These are phyloP conservation scores for Pachyrhynchus sulphureomaculatus DNA, from an alignment of 1,140 invertebrate genomes.

Conservation along the genomic window DNA sequence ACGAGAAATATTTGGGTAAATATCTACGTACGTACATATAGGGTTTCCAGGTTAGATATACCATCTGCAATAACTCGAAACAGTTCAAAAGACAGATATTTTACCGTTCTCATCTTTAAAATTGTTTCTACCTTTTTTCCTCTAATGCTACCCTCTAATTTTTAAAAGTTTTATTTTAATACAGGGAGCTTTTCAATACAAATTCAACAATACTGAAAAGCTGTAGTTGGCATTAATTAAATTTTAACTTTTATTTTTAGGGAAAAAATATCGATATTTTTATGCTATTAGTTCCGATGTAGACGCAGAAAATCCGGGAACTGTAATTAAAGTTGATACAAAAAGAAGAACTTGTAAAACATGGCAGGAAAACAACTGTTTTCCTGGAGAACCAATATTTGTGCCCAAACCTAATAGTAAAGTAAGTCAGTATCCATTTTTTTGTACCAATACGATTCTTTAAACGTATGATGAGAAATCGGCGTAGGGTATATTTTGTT, in stretches of 20 bases:
- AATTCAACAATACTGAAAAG: too few relatives aligned
- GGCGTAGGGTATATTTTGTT: too few relatives aligned
- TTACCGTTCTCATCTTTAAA: too few relatives aligned
- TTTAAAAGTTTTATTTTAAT: background rate
- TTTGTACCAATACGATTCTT: too few relatives aligned
- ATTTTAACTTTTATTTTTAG: conserved; percentile 50
- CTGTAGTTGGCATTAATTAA: too few relatives aligned
- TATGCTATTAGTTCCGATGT: conserved; percentile 88
- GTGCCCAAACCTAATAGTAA: conserved; percentile 67
- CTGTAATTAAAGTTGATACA: conserved; percentile 76
- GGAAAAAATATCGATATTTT: conserved; percentile 76
- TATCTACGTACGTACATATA: background rate
- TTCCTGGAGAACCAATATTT: conserved; percentile 87
- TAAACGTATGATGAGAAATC: too few relatives aligned
- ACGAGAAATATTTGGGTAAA: conserved; percentile 64
- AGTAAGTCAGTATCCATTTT: too few relatives aligned
- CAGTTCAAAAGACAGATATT: background rate
- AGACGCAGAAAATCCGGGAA: conserved; percentile 76
- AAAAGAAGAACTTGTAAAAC: conserved; percentile 61
- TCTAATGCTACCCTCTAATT: too few relatives aligned
- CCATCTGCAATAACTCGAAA: background rate
- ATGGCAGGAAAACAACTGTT: conserved; percentile 73
- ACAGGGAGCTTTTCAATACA: background rate
- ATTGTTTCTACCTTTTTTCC: too few relatives aligned
- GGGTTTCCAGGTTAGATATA: background rate